Conservation (phyloP, 2,113 vertebrate genomes). For the Acinonyx jubatus region DNA sequence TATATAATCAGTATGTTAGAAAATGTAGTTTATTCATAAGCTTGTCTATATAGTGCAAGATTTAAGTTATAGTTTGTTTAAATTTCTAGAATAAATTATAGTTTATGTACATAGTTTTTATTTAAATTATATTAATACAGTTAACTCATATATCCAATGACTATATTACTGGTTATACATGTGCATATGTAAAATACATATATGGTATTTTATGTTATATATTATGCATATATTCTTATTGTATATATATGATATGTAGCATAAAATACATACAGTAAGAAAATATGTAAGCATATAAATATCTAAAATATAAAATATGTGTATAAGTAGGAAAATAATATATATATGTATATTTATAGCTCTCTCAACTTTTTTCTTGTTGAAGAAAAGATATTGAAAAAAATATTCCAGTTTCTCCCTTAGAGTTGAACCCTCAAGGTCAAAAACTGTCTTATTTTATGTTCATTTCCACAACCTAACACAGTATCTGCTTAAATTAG, state of each 20-base stretch:
- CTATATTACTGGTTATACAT: not conserved
- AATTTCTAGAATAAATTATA: not conserved
- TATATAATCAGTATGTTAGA: conserved; percentile 66
- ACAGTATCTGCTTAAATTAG: not conserved
- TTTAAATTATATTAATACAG: not conserved
- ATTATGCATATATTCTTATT: not conserved
- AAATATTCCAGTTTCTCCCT: not conserved
- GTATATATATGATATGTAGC: not conserved
- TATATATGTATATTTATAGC: not conserved
- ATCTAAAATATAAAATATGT: no score
- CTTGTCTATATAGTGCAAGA: not conserved
- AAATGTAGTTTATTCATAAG: conserved; percentile 65
- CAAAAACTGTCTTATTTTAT: not conserved
- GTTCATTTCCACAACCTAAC: not conserved
- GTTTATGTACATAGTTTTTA: not conserved
- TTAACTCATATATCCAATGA: not conserved
- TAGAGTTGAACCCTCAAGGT: not conserved
- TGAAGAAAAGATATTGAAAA: not conserved
- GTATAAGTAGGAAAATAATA: not conserved
- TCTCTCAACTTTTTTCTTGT: not conserved
- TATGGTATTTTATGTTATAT: not conserved
- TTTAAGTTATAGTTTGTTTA: not conserved
- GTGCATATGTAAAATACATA: not conserved
- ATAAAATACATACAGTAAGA: not conserved
- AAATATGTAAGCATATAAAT: not conserved